Evolutionary conservation across 1,140 invertebrate genomes (phyloP).

Genomic region (Penaeus vannamei): DNA sequence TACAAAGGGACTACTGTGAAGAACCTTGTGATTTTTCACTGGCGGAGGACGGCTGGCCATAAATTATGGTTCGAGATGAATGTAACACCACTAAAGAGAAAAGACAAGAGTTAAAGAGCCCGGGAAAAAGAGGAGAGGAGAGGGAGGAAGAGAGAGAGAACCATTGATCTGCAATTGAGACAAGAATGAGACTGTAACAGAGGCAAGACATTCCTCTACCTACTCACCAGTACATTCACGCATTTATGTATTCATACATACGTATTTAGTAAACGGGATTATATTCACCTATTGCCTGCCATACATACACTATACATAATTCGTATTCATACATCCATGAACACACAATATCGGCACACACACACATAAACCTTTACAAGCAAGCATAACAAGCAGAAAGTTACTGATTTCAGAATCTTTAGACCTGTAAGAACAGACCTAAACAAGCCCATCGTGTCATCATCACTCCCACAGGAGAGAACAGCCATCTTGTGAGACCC

Average conservation of each 20-base stretch:
- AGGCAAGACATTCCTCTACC: not conserved
- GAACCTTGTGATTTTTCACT: too few relatives aligned
- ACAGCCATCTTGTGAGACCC: too few relatives aligned
- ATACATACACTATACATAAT: too few relatives aligned
- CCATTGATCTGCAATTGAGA: too few relatives aligned
- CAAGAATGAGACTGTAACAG: too few relatives aligned
- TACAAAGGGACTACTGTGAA: too few relatives aligned
- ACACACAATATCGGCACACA: not conserved
- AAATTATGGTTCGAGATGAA: constrained; percentile 22
- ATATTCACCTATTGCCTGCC: too few relatives aligned
- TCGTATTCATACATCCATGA: constrained; percentile 1
- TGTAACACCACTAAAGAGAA: constrained; percentile 48
- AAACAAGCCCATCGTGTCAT: too few relatives aligned
- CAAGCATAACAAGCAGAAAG: not conserved
- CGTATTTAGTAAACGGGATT: not conserved
- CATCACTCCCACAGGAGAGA: too few relatives aligned
- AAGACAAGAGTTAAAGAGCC: constrained; percentile 22
- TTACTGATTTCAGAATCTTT: not conserved
- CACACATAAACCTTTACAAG: not conserved
- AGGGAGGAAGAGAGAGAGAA: constrained; percentile 7
- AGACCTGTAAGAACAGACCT: too few relatives aligned
- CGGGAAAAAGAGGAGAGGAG: not conserved
- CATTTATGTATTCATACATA: constrained; percentile 32
- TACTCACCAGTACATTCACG: not conserved
- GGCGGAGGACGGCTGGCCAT: too few relatives aligned